phyloP scores from a whole-genome alignment of 2,888 invertebrate genomes.

The Chaetoderma sp. region DNA sequence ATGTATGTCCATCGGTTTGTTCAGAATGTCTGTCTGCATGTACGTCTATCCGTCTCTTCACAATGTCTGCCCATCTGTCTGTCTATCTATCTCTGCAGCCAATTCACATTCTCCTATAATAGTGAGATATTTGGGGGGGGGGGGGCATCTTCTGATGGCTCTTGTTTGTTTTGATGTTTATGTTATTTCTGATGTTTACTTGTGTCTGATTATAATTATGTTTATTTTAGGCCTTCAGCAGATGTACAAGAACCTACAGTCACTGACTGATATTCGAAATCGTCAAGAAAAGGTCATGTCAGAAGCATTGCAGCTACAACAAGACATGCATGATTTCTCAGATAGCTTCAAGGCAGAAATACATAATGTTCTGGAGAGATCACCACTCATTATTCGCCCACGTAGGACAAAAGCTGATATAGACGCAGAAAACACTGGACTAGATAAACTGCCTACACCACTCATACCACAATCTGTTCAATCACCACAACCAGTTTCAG shows the following conservation, averaged over 20 bases:
- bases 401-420: constrained; percentile 75
- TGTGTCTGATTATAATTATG: no score
- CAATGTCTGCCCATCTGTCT: no score
- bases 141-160: no score
- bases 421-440: constrained; percentile 73
- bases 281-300: constrained; percentile 77
- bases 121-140: no score
- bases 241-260: constrained; percentile 82
- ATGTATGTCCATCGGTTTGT: no score
- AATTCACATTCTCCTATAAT: no score
- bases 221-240: constrained; percentile 82
- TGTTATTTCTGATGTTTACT: no score
- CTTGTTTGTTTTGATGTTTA: no score
- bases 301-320: constrained; percentile 77
- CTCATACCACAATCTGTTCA: constrained; percentile 67
- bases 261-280: constrained; percentile 77
- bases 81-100: no score
- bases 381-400: constrained; percentile 73
- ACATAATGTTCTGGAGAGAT: constrained; percentile 78
- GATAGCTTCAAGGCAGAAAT: constrained; percentile 82
- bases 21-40: no score
- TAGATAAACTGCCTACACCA: constrained; percentile 73
- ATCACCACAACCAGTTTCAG: no score
- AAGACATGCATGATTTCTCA: constrained; percentile 81
- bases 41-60: no score